Evolutionary conservation across 2,113 vertebrate genomes (phyloP).

Genomic region (Triplophysa tibetana): DNA sequence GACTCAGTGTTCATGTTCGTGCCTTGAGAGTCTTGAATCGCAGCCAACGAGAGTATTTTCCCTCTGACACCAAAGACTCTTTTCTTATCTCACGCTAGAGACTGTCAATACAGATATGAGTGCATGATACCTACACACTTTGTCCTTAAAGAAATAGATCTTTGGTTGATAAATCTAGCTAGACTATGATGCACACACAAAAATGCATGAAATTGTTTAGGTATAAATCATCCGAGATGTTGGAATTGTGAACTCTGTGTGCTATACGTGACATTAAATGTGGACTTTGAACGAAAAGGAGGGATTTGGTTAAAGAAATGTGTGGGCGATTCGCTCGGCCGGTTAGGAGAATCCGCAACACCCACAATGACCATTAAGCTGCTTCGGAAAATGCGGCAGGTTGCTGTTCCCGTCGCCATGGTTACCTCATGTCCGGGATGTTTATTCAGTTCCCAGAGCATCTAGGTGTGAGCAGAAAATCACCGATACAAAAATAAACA

Average conservation of each 20-base stretch:
- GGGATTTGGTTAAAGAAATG: constrained; percentile 1
- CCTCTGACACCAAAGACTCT: neutral
- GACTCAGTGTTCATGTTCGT: constrained; percentile 18
- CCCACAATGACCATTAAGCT: constrained; percentile 18
- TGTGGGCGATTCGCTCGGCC: neutral
- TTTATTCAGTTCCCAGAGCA: constrained; percentile 39
- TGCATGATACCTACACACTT: neutral
- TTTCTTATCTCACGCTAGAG: constrained; percentile 6
- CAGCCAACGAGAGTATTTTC: constrained; percentile 14
- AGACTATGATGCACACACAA: neutral
- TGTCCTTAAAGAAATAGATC: neutral
- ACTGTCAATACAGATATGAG: constrained; percentile 1
- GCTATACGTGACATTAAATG: too few relatives aligned
- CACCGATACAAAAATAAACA: constrained; percentile 46
- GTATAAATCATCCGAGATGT: neutral
- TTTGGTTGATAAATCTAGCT: neutral
- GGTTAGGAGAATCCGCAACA: constrained; percentile 26
- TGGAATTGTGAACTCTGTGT: neutral
- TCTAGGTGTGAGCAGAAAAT: constrained; percentile 39
- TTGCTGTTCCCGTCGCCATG: constrained; percentile 53
- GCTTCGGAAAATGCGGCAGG: constrained; percentile 25
- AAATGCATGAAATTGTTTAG: neutral
- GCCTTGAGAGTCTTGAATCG: constrained; percentile 30
- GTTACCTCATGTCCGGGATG: constrained; percentile 47
- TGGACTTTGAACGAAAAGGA: neutral